Conservation (phyloP, 2,797 vertebrate genomes). For the Tragelaphus oryx region DNA sequence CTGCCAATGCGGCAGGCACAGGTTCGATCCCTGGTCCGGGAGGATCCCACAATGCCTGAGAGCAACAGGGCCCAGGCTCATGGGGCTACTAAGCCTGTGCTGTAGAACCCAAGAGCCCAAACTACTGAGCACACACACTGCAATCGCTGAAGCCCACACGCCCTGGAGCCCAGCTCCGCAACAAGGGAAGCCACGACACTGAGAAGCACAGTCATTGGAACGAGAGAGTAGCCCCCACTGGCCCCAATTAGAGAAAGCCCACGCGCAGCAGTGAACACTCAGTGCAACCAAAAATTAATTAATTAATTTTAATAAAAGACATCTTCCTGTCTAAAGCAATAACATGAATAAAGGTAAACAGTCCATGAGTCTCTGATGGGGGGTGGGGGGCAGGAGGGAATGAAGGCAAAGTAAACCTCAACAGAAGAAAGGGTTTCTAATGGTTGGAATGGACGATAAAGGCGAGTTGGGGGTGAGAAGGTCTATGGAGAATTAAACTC, state of each 20-base stretch:
- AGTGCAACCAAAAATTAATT: background rate
- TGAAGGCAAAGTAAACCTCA: background rate
- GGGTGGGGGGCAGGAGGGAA: background rate
- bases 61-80: background rate
- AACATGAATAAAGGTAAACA: background rate
- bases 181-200: background rate
- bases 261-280: background rate
- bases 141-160: background rate
- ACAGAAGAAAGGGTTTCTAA: background rate
- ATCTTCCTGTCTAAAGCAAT: background rate
- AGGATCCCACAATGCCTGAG: background rate
- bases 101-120: background rate
- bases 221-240: background rate
- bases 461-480: background rate
- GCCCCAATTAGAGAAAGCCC: background rate
- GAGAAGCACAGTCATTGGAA: background rate
- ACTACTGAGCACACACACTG: background rate
- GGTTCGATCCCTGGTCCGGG: background rate
- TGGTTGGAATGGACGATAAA: background rate
- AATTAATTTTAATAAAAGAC: background rate
- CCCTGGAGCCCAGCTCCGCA: background rate
- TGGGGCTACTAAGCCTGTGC: background rate
- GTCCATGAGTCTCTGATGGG: background rate
- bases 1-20: background rate
- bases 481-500: background rate